These are phyloP conservation scores for Tupaia chinensis DNA, from an alignment of 2,113 vertebrate species.

Conservation along the genomic window DNA sequence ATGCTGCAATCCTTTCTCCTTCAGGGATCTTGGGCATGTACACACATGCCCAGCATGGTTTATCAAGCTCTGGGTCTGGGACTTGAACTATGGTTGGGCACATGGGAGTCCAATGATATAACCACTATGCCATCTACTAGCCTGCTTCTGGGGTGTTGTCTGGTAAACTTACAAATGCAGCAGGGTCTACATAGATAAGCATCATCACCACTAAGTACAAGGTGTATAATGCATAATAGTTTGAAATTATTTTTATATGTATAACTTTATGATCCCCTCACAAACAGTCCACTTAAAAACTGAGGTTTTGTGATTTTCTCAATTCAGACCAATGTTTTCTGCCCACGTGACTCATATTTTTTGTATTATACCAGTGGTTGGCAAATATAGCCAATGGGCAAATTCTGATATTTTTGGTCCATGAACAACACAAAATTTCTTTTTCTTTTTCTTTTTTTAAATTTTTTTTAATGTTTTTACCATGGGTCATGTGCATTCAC, in stretches of 20 bases:
- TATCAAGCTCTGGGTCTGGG: no score
- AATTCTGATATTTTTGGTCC: background rate
- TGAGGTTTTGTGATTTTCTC: background rate
- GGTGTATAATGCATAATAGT: background rate
- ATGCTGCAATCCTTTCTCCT: no score
- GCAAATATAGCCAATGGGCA: background rate
- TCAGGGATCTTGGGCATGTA: no score
- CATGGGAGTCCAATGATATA: no score
- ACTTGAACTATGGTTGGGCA: no score
- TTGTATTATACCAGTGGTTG: background rate
- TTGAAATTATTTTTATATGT: background rate
- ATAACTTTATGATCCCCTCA: background rate
- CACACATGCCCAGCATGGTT: no score
- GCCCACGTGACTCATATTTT: background rate
- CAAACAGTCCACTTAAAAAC: background rate
- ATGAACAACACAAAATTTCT: background rate
- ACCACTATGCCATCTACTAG: no score
- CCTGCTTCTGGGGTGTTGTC: background rate
- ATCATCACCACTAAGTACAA: background rate
- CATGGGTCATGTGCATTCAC: no score
- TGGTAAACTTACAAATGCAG: background rate
- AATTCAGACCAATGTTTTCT: background rate
- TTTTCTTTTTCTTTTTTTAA: no score
- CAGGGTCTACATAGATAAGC: background rate
- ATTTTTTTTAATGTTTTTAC: no score